Evolutionary conservation across 1,140 invertebrate species (phyloP).

Genomic region (Branchinecta lindahli): DNA sequence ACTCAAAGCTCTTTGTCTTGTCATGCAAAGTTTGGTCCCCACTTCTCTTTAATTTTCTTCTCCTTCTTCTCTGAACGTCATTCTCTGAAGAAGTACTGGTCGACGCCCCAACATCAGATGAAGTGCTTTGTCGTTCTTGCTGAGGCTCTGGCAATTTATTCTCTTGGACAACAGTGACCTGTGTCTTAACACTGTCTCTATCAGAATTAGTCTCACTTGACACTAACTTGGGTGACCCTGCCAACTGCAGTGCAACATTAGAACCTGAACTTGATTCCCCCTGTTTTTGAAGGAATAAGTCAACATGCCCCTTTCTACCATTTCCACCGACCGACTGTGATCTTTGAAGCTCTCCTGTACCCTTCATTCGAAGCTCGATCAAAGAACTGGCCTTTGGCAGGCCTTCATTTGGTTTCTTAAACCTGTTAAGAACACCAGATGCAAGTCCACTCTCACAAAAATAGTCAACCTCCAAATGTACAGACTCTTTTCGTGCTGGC

Average conservation of each 20-base stretch:
- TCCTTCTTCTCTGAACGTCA: not conserved
- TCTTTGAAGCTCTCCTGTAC: not conserved
- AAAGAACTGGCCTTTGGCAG: not conserved
- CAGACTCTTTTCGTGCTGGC: not conserved
- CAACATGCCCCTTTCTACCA: not conserved
- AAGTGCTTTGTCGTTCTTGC: not conserved
- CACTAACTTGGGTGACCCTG: not conserved
- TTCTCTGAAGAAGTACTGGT: not conserved
- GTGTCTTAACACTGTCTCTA: not conserved
- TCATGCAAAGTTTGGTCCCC: not conserved
- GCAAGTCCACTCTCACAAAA: too few relatives aligned
- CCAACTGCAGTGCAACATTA: not conserved
- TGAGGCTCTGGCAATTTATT: not conserved
- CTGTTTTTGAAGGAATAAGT: not conserved
- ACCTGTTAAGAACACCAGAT: too few relatives aligned
- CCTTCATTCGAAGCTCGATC: not conserved
- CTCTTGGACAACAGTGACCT: not conserved
- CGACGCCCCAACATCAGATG: not conserved
- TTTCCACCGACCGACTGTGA: not conserved
- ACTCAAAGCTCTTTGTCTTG: constrained; percentile 1
- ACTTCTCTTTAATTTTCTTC: not conserved
- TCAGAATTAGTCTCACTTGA: constrained; percentile 7
- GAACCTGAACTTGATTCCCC: not conserved
- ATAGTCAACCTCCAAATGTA: too few relatives aligned
- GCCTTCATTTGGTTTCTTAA: too few relatives aligned